Conservation (phyloP, 2,797 vertebrate genomes). For the Linurgus olivaceus region DNA sequence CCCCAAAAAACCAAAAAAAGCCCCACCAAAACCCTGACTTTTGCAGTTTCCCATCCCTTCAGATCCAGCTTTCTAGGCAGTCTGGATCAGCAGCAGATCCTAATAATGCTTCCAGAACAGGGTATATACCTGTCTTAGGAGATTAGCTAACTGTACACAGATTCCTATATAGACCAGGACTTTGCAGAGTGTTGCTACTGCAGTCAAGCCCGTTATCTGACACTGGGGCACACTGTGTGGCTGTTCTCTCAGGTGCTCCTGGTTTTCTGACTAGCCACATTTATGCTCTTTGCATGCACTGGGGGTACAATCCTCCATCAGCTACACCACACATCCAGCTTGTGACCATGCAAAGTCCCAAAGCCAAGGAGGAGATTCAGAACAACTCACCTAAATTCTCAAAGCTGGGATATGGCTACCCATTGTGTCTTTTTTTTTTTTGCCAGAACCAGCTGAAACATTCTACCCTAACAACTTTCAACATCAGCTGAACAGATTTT, state of each 20-base stretch:
- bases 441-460: background rate
- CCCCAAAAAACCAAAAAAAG: background rate
- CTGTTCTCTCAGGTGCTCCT: background rate
- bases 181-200: background rate
- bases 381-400: background rate
- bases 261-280: background rate
- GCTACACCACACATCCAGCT: background rate
- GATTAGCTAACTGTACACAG: background rate
- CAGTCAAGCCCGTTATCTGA: background rate
- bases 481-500: background rate
- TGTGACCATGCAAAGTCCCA: background rate
- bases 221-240: rapidly evolving
- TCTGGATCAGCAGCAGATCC: background rate
- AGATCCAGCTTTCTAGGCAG: background rate
- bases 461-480: background rate
- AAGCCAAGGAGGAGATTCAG: background rate
- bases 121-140: background rate
- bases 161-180: background rate
- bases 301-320: background rate
- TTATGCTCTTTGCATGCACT: background rate
- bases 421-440: background rate
- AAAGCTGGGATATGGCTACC: background rate
- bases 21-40: background rate
- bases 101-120: background rate
- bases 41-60: background rate